phyloP scores from a whole-genome alignment of 2,113 vertebrate genomes.

The Colius striatus region DNA sequence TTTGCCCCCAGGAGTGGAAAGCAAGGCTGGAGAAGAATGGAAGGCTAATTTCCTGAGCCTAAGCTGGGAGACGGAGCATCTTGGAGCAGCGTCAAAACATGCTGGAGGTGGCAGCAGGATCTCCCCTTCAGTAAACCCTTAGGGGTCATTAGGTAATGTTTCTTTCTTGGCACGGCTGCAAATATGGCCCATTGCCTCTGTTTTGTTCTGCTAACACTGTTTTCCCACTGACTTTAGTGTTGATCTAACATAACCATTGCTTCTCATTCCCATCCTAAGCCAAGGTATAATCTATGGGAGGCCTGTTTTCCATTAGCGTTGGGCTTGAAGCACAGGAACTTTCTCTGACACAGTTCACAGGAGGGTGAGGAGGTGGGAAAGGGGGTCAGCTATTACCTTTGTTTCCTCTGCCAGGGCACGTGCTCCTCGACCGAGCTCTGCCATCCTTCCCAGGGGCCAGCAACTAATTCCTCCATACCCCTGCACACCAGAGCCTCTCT shows the following conservation, averaged over 20 bases:
- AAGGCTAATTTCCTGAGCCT: neutral
- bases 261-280: constrained; percentile 66
- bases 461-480: constrained; percentile 46
- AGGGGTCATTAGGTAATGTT: constrained; percentile 66
- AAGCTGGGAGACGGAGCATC: neutral
- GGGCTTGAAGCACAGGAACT: constrained; percentile 53
- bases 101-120: constrained; percentile 34
- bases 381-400: constrained; percentile 57
- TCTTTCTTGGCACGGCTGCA: constrained; percentile 70
- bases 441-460: constrained; percentile 9
- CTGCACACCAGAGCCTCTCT: neutral
- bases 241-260: constrained; percentile 60
- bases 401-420: constrained; percentile 24
- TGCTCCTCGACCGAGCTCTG: constrained; percentile 13
- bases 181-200: constrained; percentile 46
- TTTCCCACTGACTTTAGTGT: constrained; percentile 70
- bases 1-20: neutral
- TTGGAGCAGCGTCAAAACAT: constrained; percentile 14
- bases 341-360: constrained; percentile 61
- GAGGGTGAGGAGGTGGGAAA: constrained; percentile 33
- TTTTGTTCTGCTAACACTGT: constrained; percentile 60
- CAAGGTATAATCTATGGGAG: constrained; percentile 27
- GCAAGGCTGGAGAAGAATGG: neutral
- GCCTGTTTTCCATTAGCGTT: constrained; percentile 77
- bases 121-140: constrained; percentile 51